Base-by-base conservation (phyloP, 2,113 vertebrate genomes). In the Lasiurus cinereus region DNA sequence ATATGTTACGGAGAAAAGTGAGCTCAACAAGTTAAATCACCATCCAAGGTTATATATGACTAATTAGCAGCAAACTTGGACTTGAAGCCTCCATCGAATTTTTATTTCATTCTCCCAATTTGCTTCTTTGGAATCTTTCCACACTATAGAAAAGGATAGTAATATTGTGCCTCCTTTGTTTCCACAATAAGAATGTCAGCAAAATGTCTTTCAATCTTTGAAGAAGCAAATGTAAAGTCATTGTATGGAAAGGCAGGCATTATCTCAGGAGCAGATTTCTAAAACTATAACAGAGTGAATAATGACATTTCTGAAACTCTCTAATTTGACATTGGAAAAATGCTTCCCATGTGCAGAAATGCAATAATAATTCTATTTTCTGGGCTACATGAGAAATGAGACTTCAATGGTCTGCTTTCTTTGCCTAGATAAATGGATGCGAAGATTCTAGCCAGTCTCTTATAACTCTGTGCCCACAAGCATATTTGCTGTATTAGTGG, bases 291-390 rank as follows among this genome's bases (percentile, higher is more conserved):
- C 66, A 88, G 50, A 33, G 62, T 77, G 39, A 70, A 91, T 93
- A 76, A 82, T 88, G 69, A 70, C 48, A 91, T 94, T 94, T 93
- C 87, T 76, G 72, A 83, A 83, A 70, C 91, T 72, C 67, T 92
- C 79, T 77, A 54, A 93, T 84, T 72, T 87, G 52, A 77, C 24
- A 31, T 87, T 69, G 79, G 70, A 90, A 90, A 72, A 94, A 80
- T 90, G 66, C 54, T 85, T 88, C 84, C 83, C 24, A 2, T n/a
- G 66, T 85, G 33, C 86, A 95, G 79, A 96, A 93, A 33, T 83
- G 46, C 83, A 82, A 18, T 87, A 11, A 56, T 70, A 88, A 67
- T 80, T 95, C 90, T 33, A 36, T 96, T 90, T 93, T 39, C 76
- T 92, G 67, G 54, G 24, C 39, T 85, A 56, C 39, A 12, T 11